Evolutionary conservation across 1,140 invertebrate species (phyloP).

Genomic region (Drosophila nebulosa): DNA sequence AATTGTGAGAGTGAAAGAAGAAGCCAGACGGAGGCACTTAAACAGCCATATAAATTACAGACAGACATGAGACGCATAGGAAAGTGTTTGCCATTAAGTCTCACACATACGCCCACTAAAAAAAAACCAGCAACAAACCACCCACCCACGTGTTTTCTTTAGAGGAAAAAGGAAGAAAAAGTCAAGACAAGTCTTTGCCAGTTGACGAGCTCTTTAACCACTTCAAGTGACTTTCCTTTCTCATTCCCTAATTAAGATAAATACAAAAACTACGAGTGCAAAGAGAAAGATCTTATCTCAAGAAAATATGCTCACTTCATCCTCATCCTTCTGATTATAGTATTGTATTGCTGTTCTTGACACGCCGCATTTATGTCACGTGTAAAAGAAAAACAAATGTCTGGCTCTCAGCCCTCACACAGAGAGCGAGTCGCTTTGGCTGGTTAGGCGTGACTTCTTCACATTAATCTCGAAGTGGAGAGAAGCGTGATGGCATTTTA

Average conservation of each 20-base stretch:
- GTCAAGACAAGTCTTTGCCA: constrained; percentile 27
- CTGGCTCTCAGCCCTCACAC: not conserved
- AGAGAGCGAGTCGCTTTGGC: constrained; percentile 36
- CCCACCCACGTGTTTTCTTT: not conserved
- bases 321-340: not conserved
- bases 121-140: no score
- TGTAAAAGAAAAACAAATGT: constrained; percentile 46
- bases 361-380: constrained; percentile 61
- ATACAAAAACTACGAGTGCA: constrained; percentile 63
- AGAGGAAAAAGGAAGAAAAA: not conserved
- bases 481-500: constrained; percentile 66
- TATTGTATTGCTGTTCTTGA: constrained; percentile 31
- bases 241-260: constrained; percentile 63
- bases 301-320: constrained; percentile 30
- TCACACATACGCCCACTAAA: constrained; percentile 32
- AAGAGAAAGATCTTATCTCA: constrained; percentile 25
- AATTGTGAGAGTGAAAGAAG: not conserved
- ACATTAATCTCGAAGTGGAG: constrained; percentile 61
- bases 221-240: constrained; percentile 42
- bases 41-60: constrained; percentile 67
- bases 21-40: constrained; percentile 21
- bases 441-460: constrained; percentile 69
- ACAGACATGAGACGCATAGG: constrained; percentile 56
- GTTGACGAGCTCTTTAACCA: constrained; percentile 38
- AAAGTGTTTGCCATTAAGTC: constrained; percentile 60